phyloP scores from a whole-genome alignment of 2,797 vertebrate species.

The Epinephelus awoara region DNA sequence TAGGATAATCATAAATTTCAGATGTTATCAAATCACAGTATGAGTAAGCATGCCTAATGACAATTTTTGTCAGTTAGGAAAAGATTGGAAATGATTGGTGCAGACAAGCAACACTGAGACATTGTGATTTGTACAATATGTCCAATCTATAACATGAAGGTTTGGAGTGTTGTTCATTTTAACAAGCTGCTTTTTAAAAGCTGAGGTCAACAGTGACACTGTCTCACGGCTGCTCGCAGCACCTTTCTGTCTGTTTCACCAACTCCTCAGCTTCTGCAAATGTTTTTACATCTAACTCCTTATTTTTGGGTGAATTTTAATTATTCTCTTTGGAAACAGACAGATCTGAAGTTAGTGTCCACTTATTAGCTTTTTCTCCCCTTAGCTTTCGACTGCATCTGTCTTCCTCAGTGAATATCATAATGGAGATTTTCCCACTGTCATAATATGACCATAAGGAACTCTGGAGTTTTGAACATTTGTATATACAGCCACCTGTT shows the following conservation, averaged over 20 bases:
- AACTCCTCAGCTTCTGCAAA: no score
- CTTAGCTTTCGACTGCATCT: neutral
- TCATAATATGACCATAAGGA: neutral
- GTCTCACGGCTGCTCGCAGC: no score
- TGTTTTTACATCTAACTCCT: no score
- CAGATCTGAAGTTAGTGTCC: neutral
- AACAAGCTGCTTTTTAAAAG: no score
- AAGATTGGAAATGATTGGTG: constrained; percentile 7
- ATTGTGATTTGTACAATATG: neutral
- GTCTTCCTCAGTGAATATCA: neutral
- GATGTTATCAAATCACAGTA: constrained; percentile 3
- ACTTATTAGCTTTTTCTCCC: neutral
- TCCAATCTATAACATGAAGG: no score
- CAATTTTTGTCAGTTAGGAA: neutral
- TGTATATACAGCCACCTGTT: neutral
- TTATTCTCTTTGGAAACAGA: neutral
- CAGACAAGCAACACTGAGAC: neutral
- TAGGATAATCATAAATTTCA: constrained; percentile 10
- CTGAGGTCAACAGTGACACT: no score
- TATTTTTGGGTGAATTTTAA: neutral
- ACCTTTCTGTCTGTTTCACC: no score
- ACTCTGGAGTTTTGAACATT: neutral
- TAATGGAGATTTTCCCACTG: neutral
- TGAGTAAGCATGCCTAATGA: constrained; percentile 1
- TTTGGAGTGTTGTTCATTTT: no score